Conservation (phyloP, 1,140 invertebrate species). For the Coptotermes formosanus region DNA sequence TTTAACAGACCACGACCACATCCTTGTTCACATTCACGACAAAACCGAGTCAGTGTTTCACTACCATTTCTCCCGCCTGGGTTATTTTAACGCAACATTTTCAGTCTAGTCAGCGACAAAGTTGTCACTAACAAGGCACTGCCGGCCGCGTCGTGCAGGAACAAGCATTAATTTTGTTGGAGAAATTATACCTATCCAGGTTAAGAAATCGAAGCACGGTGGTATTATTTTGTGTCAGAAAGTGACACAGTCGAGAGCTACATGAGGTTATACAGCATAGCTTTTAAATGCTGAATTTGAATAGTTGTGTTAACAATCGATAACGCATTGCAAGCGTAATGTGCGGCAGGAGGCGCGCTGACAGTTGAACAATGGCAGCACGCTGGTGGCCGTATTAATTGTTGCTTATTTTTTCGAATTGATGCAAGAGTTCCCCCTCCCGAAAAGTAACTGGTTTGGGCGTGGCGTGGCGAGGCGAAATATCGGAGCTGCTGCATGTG, state of each 20-base stretch:
- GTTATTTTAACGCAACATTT: too few relatives aligned
- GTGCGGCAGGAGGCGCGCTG: neutral
- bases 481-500: constrained; percentile 5
- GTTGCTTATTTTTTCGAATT: neutral
- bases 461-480: constrained; percentile 23
- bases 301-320: neutral
- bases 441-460: constrained; percentile 22
- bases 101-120: too few relatives aligned
- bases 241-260: neutral
- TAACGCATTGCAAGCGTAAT: neutral
- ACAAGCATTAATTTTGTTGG: too few relatives aligned
- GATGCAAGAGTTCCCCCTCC: neutral
- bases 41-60: too few relatives aligned
- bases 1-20: too few relatives aligned
- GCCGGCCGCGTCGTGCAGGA: too few relatives aligned
- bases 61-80: too few relatives aligned
- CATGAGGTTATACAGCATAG: neutral
- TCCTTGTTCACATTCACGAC: too few relatives aligned
- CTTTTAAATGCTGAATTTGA: too few relatives aligned
- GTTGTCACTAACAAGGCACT: too few relatives aligned
- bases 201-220: neutral
- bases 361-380: neutral
- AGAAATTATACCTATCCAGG: too few relatives aligned
- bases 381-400: neutral
- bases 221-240: neutral